Base-by-base conservation (phyloP, 2,113 vertebrate species). In the Formicarius rufipectus region DNA sequence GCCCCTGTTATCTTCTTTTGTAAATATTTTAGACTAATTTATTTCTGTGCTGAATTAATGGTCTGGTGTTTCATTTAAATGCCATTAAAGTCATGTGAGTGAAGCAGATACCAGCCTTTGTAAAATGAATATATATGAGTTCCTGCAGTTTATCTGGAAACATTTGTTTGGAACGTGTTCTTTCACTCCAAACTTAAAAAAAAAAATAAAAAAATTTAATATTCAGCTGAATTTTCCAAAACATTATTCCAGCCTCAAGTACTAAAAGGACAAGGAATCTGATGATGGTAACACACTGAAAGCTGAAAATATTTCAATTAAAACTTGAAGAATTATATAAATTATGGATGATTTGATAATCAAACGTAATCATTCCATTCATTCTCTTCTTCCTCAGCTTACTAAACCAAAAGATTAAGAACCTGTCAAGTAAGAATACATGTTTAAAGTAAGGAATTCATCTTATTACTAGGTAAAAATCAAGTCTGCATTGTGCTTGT, bases 391-490 rank as follows among this genome's bases (percentile, higher is more conserved):
- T 73, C 25, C n/a, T 28, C n/a, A 55, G 7, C 14, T 10, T 23
- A 74, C 50, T 42, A 72, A 84, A 86, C 45, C 73, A 69, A 93
- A 87, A 44, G 15, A 67, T 85, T 92, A 47, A 81, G 10, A 84
- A 74, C 23, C 18, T 92, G 40, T 83, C 35, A 90, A 28, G 35
- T 68, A 67, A 84, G 59, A 79, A 69, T 89, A 63, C 33, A 50
- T 68, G 39, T 81, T 96, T 93, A 68, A 76, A 74, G 14, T 55
- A 81, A 33, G 4, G 39, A 68, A 68, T 49, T 89, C 1, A 44
- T 87, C 14, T 95, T 95, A 94, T 67, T 92, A 58, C 56, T 86
- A 82, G 39, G 72, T 81, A 93, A 97, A 91, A 92, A 68, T 58
- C 10, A 25, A 88, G 28, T 40, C 44, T 83, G 15, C 42, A 40